A percentile compares a stretch with the other conserved stretches of the same genome.
phyloP scores from a whole-genome alignment of 2,888 invertebrate genomes.

The Agriopis aurantiaria region DNA sequence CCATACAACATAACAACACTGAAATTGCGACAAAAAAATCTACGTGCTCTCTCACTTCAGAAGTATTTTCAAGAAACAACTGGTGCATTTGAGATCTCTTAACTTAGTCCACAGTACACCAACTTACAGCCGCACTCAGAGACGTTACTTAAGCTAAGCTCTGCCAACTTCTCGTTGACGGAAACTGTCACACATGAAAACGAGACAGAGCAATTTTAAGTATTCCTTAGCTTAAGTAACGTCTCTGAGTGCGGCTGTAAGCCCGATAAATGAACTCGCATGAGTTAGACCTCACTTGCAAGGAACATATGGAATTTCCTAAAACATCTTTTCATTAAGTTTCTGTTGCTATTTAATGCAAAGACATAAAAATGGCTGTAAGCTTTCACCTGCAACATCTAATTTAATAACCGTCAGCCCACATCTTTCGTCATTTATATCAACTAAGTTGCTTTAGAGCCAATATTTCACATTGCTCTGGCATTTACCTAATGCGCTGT shows the following conservation, averaged over 20 bases:
- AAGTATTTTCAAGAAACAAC: neutral
- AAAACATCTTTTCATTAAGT: neutral
- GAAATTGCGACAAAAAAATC: too few relatives aligned
- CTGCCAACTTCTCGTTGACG: too few relatives aligned
- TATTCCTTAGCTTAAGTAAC: too few relatives aligned
- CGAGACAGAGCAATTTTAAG: too few relatives aligned
- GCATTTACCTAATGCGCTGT: conserved; percentile 22
- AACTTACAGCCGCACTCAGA: too few relatives aligned
- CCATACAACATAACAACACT: too few relatives aligned
- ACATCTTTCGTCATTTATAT: conserved; percentile 30
- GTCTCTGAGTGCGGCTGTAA: too few relatives aligned
- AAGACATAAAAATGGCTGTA: neutral
- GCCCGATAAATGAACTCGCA: neutral
- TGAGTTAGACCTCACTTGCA: neutral
- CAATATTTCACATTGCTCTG: conserved; percentile 6
- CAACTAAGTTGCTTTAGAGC: conserved; percentile 22
- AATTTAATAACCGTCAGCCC: conserved; percentile 14
- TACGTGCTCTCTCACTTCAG: neutral
- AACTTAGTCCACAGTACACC: too few relatives aligned
- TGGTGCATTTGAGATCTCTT: too few relatives aligned
- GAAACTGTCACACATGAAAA: too few relatives aligned
- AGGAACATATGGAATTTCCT: neutral
- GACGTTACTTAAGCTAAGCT: too few relatives aligned
- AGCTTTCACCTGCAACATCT: conserved; percentile 16
- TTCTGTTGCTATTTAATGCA: neutral